Evolutionary conservation across 2,888 invertebrate genomes (phyloP), one percentile per base, ranked within the genome.

Genomic region (Aspidapion aeneum): DNA sequence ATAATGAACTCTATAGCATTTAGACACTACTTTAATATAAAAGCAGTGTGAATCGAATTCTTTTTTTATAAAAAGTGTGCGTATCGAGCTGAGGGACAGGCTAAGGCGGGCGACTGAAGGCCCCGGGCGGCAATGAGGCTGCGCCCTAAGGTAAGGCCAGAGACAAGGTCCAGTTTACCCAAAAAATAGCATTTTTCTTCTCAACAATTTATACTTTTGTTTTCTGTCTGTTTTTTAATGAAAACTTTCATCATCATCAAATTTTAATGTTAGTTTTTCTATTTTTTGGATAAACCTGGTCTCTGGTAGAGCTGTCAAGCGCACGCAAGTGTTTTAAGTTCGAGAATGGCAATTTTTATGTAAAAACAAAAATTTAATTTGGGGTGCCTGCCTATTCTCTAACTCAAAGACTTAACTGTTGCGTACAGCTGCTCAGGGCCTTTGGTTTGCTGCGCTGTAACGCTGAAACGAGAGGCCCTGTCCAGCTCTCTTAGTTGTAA

Each of bases 381-480:
- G 12, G 12, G 12, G n/a, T n/a, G 3, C 35, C 35, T 3, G 12
- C 12, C 35, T 35, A 35, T 35, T 35, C 35, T 35, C 35, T 35
- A 35, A 35, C 35, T 35, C 12, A 35, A 12, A 7, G 12, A 35
- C 35, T 35, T 35, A 12, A 12, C 52, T 9, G 49, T 18, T 76
- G 75, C 75, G 75, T 76, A 71, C 74, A 76, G 79, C 78, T 79
- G 78, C 78, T 78, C 78, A 76, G 79, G 78, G 79, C 79, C 79
- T 79, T 79, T 79, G 77, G 78, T 79, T 78, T 77, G 77, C 77
- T 78, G 75, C 74, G 74, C 67, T 61, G 58, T 18, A 73, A 71
- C 74, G 74, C 74, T 75, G 75, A 62, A 73, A 77, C 77, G 75
- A 76, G 77, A 79, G 79, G 79, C 79, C 79, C 79, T 78, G 77